Evolutionary conservation across 2,797 vertebrate genomes (phyloP).

Genomic region (Gila robusta): DNA sequence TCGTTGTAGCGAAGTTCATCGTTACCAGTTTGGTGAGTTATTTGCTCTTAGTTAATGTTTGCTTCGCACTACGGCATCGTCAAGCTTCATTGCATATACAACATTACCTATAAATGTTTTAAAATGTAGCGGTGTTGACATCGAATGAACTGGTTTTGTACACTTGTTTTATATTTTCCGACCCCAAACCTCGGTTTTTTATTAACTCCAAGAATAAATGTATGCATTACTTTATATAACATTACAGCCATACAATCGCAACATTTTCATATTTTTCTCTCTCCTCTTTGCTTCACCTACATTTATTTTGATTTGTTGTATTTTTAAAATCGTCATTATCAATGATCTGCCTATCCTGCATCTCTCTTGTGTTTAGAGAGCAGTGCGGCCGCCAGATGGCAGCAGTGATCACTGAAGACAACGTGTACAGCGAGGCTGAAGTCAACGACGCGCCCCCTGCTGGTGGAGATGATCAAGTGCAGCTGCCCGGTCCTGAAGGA

Average conservation of each 20-base stretch:
- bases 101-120: neutral
- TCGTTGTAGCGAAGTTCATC: neutral
- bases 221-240: neutral
- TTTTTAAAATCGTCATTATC: neutral
- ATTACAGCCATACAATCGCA: neutral
- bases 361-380: neutral
- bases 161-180: neutral
- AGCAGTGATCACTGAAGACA: slow-evolving; percentile 65
- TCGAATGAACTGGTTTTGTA: neutral
- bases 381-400: slow-evolving; percentile 76
- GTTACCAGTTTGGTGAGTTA: slow-evolving; percentile 8
- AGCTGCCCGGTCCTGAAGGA: slow-evolving; percentile 65
- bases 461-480: slow-evolving; percentile 65
- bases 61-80: neutral
- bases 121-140: neutral
- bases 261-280: neutral
- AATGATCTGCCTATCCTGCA: neutral
- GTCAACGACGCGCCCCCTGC: slow-evolving; percentile 51
- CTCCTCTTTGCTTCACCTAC: neutral
- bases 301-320: neutral
- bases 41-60: slow-evolving; percentile 20
- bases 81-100: neutral
- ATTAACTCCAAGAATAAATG: neutral
- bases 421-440: slow-evolving; percentile 58
- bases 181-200: neutral